Base-by-base conservation (phyloP, 2,888 invertebrate species). In the Epiblema foenella region DNA sequence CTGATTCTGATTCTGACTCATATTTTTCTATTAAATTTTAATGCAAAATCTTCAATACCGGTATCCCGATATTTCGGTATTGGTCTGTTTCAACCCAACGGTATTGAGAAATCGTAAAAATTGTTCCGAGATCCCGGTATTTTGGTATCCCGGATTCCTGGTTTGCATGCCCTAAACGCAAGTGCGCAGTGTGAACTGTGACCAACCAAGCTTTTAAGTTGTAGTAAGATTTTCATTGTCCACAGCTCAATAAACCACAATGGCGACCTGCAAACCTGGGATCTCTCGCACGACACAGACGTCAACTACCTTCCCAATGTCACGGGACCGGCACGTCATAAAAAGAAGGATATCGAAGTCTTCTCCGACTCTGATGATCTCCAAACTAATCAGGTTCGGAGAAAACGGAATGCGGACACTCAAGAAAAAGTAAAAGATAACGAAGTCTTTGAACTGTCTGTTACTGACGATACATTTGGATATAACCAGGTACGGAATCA, bases 261-360 rank as follows among this genome's bases (percentile, higher is more conserved):
- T 37, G 17, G 46, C 56, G 49, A 64, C n/a, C 57, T 24, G 3
- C 69, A 70, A 33, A 10, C 39, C 52, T 17, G 52, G 20, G 70
- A 67, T 12, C 60, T 71, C 0, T 17, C 56, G 5, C 71, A 62
- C 57, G 71, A 71, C 17, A 71, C 24, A 2, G 71, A 71, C 51
- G 18, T 71, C 62, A 71, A 71, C 62, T 56, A 51, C 29, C 60
- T 62, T 0, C 18, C 67, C 18, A 49, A 59, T 54, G n/a, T 46
- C 11, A n/a, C 12, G 10, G 51, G 18, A 15, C 29, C 59, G 0
- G 29, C 46, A 2, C 20, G 11, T 1, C 56, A 59, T 9, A 24
- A 65, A 4, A n/a, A 29, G 7, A 42, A 64, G 24, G 65, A 70
- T 17, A 54, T 66, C n/a, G 65, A 70, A 54, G 9, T 66, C 11